Evolutionary conservation across 2,888 invertebrate species (phyloP), one percentile per base, ranked within the genome.

Genomic region (Hedya salicella): DNA sequence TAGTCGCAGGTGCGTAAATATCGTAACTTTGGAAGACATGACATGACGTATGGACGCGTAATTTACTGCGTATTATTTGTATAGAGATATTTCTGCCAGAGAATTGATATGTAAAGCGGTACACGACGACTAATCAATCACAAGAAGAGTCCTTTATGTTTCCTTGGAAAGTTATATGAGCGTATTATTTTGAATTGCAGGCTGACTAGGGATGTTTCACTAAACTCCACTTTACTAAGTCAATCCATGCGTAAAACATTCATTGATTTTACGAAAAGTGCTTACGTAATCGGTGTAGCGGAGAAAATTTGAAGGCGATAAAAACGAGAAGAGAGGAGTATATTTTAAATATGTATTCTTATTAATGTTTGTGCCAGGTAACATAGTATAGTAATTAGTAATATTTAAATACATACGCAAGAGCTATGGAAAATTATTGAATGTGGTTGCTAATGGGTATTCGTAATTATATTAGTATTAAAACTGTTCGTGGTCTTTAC

Each of bases 1-100:
- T 25, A 44, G 66, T 42, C 65, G 48, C 68, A 68, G 66, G 66
- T 68, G 68, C 16, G 36, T 44, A n/a, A 52, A 59, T 63, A 65
- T 44, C 54, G 62, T 25, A 46, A 54, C 49, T 68, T 69, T 66
- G 54, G 54, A 63, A 65, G 52, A 48, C 50, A 46, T 63, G 52
- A 48, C 50, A 46, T 63, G 65, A 44, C 57, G 64, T 67, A 65
- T 67, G 64, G 56, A 46, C 48, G n/a, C 48, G 59, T 59, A 50
- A 52, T 57, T 39, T 62, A 61, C 63, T 49, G 54, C 66, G 61
- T 53, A 63, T 66, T 69, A 56, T 56, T 63, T 49, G 62, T 56
- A 49, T 56, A 46, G 54, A 56, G 44, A 36, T 36, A 56, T 60
- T 56, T 60, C 44, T 56, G 17, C 54, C 2, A 48, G 9, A 30